Evolutionary conservation across 2,888 invertebrate species (phyloP).

Genomic region (Mythimna vitellina): DNA sequence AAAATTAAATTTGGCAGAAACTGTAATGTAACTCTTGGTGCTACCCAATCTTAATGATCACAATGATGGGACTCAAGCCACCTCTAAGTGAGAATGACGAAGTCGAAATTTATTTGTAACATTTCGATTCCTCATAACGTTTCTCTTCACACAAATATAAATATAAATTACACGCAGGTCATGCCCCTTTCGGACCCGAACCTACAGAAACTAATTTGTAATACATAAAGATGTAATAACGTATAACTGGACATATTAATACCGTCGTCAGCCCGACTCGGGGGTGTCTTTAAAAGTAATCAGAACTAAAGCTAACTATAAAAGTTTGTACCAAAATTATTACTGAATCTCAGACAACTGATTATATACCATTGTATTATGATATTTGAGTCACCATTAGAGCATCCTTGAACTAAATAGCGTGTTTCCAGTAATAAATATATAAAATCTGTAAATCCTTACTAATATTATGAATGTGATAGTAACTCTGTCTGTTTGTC

Average conservation of each 20-base stretch:
- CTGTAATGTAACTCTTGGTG: too few species aligned
- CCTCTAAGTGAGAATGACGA: background rate
- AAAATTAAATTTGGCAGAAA: too few species aligned
- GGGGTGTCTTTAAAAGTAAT: slow-evolving; percentile 21
- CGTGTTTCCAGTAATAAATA: background rate
- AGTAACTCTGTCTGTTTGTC: too few species aligned
- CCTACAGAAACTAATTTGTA: slow-evolving; percentile 42
- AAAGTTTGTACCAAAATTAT: background rate
- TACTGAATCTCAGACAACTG: background rate
- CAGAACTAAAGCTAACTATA: slow-evolving; percentile 19
- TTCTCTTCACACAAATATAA: slow-evolving; percentile 4
- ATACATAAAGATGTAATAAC: slow-evolving; percentile 22
- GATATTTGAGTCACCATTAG: background rate
- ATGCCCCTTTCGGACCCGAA: slow-evolving; percentile 31
- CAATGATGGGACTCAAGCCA: background rate
- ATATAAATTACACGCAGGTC: slow-evolving; percentile 6
- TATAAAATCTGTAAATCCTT: background rate
- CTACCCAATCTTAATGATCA: background rate
- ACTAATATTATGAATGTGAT: too few species aligned
- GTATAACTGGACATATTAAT: slow-evolving; percentile 6
- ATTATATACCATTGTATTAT: background rate
- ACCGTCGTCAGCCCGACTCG: slow-evolving; percentile 1
- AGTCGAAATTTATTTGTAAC: background rate
- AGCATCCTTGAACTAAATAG: background rate
- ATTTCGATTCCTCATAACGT: background rate